A percentile compares a stretch with the other conserved stretches of the same genome.
These are phyloP conservation scores for Falco biarmicus DNA, from an alignment of 2,797 vertebrate genomes.

Conservation along the genomic window DNA sequence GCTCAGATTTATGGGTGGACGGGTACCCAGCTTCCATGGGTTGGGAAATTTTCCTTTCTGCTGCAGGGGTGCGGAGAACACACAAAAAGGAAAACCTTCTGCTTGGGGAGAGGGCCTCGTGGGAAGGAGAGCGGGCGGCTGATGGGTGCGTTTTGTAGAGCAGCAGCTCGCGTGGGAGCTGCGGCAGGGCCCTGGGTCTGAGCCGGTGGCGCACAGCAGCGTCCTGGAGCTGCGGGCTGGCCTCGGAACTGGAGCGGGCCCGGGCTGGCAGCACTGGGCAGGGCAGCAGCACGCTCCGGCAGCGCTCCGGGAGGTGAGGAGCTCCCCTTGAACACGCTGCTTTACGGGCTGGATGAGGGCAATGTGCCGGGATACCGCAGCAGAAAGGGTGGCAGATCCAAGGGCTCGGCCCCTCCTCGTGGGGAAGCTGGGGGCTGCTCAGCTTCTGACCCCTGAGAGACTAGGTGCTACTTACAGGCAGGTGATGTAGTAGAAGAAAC, in stretches of 20 bases:
- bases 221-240: background rate
- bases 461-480: background rate
- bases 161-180: background rate
- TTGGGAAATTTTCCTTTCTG: background rate
- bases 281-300: no score
- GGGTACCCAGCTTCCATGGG: background rate
- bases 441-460: fast-evolving
- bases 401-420: background rate
- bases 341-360: background rate
- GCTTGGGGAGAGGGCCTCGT: background rate
- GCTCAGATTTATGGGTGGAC: background rate
- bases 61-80: background rate
- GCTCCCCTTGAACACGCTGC: background rate
- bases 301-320: background rate
- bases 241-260: no score
- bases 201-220: fast-evolving
- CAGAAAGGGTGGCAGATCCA: background rate
- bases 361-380: background rate
- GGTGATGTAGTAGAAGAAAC: background rate
- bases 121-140: background rate
- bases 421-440: background rate
- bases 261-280: background rate
- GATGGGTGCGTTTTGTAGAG: fast-evolving
- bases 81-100: background rate
- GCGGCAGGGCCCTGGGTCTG: background rate